Evolutionary conservation across 2,113 vertebrate species (phyloP), one percentile per base, ranked within the genome.

Genomic region (Myotis yumanensis): DNA sequence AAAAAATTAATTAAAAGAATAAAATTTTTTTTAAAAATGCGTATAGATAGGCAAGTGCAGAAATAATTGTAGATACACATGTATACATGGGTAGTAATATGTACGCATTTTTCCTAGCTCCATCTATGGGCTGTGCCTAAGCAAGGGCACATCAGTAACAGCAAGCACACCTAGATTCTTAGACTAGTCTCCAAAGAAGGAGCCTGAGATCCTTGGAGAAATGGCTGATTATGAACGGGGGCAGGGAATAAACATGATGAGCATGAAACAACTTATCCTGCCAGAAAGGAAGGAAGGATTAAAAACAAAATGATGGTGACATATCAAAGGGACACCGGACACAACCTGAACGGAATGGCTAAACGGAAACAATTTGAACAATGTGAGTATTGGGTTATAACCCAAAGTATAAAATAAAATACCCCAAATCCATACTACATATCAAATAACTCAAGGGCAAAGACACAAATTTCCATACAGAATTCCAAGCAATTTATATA

Each of bases 361-460:
- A 62, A 86, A 7, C 1, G 89, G 30, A 18, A 59, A 82, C 28
- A 76, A 90, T 9, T 0, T 71, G 32, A 62, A 71, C 52, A 54
- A 95, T 32, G 0, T 51, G 40, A 57, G 32, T 46, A 73, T 0
- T 86, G 17, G 30, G 57, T 57, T 89, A 77, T n/a, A 91, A 86
- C 5, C 4, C n/a, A 69, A 81, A 86, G 28, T 59, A 62, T 30
- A 86, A 86, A 72, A 57, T 59, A 76, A 76, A 22, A n/a, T 52
- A 76, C 17, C 30, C 37, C 48, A 75, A 83, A n/a, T 82, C 22
- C 37, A 59, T 6, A 66, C 10, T 35, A 46, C 48, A 37, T 77
- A 85, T 51, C 88, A 95, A 79, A 93, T 80, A 93, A 87, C 59
- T 81, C 4, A 90, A 62, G 20, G 37, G 37, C 32, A 90, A 92